Conservation (phyloP, 2,888 invertebrate species). For the Erebia ligea region DNA sequence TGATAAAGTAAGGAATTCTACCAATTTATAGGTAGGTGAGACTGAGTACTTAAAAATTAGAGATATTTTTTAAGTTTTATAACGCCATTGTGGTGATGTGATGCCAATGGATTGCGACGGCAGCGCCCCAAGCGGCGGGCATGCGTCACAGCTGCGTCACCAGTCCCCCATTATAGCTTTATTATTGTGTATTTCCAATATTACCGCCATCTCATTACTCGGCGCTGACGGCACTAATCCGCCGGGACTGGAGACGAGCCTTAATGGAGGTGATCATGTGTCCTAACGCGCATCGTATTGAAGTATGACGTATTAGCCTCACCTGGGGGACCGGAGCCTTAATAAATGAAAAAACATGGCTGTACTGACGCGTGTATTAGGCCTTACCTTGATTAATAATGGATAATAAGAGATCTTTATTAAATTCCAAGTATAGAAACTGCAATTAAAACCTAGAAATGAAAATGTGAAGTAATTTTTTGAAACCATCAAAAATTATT, state of each 20-base stretch:
- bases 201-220: constrained; percentile 80
- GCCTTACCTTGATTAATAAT: neutral
- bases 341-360: constrained; percentile 67
- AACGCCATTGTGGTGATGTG: neutral
- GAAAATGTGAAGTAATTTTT: too few relatives aligned
- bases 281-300: constrained; percentile 73
- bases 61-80: too few relatives aligned
- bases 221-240: constrained; percentile 65
- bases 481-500: too few relatives aligned
- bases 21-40: too few relatives aligned
- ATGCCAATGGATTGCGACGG: constrained; percentile 25
- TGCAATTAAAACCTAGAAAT: too few relatives aligned
- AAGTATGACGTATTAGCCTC: constrained; percentile 77
- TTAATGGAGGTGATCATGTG: constrained; percentile 80
- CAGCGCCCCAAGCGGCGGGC: constrained; percentile 61
- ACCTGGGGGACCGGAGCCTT: constrained; percentile 66
- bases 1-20: too few relatives aligned
- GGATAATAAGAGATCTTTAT: constrained; percentile 36
- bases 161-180: constrained; percentile 61
- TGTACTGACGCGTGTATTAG: neutral
- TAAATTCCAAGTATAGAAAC: neutral
- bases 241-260: constrained; percentile 68
- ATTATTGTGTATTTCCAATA: constrained; percentile 78
- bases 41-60: too few relatives aligned
- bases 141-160: constrained; percentile 44